phyloP scores from a whole-genome alignment of 2,113 vertebrate genomes.

The Formicarius rufipectus region DNA sequence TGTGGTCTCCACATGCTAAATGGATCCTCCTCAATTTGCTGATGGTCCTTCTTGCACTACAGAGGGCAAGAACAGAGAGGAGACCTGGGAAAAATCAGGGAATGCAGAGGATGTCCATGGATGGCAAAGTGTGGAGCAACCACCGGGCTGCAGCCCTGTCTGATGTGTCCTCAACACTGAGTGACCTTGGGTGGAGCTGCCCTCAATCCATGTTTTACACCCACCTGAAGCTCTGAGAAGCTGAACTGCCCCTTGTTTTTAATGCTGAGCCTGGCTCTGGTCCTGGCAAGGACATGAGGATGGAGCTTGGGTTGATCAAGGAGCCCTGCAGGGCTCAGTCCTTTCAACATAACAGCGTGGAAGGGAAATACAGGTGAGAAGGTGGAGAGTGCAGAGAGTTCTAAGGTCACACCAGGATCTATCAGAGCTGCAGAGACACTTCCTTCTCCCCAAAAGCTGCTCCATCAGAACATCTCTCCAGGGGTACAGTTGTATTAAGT shows the following conservation, averaged over 20 bases:
- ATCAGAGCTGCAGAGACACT: not conserved
- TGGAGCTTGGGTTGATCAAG: accelerated
- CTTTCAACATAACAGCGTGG: not conserved
- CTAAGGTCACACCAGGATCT: not conserved
- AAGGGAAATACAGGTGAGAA: not conserved
- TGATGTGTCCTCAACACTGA: not conserved
- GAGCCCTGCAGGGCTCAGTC: not conserved
- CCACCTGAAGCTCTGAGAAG: not conserved
- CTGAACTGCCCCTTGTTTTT: not conserved
- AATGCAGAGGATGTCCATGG: not conserved
- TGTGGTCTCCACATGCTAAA: not conserved
- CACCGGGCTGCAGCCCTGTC: not conserved
- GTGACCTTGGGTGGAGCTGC: not conserved
- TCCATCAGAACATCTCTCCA: not conserved
- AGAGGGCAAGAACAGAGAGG: not conserved
- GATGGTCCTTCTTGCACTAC: not conserved
- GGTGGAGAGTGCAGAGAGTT: not conserved
- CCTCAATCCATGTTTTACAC: not conserved
- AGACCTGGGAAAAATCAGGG: not conserved
- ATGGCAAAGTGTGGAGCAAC: not conserved
- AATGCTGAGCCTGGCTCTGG: not conserved
- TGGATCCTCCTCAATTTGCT: not conserved
- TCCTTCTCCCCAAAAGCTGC: not conserved
- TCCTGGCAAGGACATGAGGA: not conserved
- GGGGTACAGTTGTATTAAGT: not conserved